Base-by-base conservation (phyloP, 2,113 vertebrate genomes). In the Suricata suricatta region DNA sequence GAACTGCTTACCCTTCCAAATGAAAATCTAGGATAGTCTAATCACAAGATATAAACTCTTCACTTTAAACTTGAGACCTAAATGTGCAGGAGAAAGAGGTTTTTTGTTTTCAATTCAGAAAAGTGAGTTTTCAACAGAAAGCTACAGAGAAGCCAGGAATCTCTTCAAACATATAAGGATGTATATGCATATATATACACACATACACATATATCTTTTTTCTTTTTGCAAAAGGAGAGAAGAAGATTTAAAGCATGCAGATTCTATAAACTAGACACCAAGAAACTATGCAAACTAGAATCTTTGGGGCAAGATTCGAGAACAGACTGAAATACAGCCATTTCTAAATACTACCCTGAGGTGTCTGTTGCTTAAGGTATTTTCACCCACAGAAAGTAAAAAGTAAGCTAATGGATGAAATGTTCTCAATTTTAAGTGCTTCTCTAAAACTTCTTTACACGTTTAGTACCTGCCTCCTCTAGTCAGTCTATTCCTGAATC, bases 371-470 rank as follows among this genome's bases (percentile, higher is more conserved):
- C 50, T 89, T 89, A 52, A 91, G 71, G 64, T 66, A 57, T 86
- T 88, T 50, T 88, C 54, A 50, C 84, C 35, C 33, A 41, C 0
- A 7, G 29, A 10, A 92, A 86, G 66, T 21, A n/a, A 10, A 92
- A 86, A 66, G n/a, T 5, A 44, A 60, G 47, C 23, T 57, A 80
- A 76, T 7, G 13, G 38, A 81, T 27, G 88, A 85, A 90, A 84
- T 8, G 2, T 64, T 84, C 54, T 92, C 88, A 79, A 63, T 84
- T 60, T 96, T 63, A 57, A 95, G 71, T 33, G 90, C 85, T 88
- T 63, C 96, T 89, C 88, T 88, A 57, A 90, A 93, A 95, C 14
- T 96, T 33, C 89, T n/a, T 96, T 90, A 93, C 87, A 86, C 23
- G 15, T 87, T 81, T 44, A 93, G 41, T 52, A 86, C 41, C 66